Percentiles rank a stretch among this genome's conserved stretches.
Conservation (phyloP, 2,113 vertebrate species). For the Nematolebias whitei region DNA sequence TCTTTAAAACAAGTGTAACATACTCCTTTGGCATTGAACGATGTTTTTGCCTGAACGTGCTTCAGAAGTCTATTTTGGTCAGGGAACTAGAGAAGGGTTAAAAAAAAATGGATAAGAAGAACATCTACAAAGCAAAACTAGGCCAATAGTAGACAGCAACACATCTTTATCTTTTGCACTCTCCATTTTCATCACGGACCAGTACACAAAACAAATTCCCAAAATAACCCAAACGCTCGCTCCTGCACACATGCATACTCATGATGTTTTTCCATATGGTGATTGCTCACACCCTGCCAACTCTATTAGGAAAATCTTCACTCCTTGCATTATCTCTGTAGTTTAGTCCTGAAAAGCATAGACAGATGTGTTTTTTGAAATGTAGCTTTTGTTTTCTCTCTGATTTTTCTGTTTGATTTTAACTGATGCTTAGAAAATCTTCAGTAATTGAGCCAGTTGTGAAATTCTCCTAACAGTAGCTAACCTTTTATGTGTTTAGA, state of each 20-base stretch:
- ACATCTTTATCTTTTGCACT: constrained; percentile 50
- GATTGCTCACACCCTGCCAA: constrained; percentile 57
- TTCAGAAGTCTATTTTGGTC: constrained; percentile 73
- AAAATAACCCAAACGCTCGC: constrained; percentile 17
- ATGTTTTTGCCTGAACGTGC: constrained; percentile 59
- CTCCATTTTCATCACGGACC: constrained; percentile 47
- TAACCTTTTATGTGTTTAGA: constrained; percentile 63
- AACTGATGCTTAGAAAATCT: constrained; percentile 61
- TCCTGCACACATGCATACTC: constrained; percentile 16
- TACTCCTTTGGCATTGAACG: constrained; percentile 63
- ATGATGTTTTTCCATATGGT: constrained; percentile 57
- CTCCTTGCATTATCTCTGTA: constrained; percentile 67
- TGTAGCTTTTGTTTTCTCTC: constrained; percentile 53
- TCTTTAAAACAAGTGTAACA: constrained; percentile 63
- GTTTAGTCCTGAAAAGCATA: constrained; percentile 63
- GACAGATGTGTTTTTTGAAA: constrained; percentile 64
- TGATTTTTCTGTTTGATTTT: constrained; percentile 53
- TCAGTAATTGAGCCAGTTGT: constrained; percentile 75
- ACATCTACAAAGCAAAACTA: constrained; percentile 60
- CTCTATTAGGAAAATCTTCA: constrained; percentile 68
- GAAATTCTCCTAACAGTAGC: constrained; percentile 69
- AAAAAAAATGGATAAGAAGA: constrained; percentile 45
- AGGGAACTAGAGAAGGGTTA: constrained; percentile 63
- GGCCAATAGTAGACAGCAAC: constrained; percentile 61
- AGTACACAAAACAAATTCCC: constrained; percentile 23